Percentiles rank a stretch among this genome's conserved stretches.
Evolutionary conservation across 2,113 vertebrate genomes (phyloP).

Genomic region (Scopus umbretta): DNA sequence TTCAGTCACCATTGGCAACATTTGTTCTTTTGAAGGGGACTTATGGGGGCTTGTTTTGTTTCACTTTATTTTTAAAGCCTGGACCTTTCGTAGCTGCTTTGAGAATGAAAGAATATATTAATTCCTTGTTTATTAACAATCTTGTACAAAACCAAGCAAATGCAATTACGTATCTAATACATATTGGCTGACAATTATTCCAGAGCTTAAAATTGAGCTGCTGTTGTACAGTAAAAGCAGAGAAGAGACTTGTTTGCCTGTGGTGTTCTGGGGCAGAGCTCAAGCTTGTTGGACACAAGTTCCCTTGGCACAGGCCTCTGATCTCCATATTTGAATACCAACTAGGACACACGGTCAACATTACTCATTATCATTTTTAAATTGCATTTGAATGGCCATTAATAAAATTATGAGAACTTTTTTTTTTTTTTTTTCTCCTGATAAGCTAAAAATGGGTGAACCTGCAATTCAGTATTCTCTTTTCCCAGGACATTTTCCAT

Average conservation of each 20-base stretch:
- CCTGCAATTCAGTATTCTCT: not conserved
- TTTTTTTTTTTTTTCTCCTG: not conserved
- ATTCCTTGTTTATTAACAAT: too few species aligned
- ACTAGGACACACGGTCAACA: not conserved
- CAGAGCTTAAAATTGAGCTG: not conserved
- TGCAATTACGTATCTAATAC: not conserved
- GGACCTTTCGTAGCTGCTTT: not conserved
- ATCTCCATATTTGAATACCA: not conserved
- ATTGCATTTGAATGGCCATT: not conserved
- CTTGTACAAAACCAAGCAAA: not conserved
- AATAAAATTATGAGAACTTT: not conserved
- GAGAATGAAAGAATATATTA: not conserved
- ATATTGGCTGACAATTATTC: not conserved
- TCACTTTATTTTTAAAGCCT: not conserved
- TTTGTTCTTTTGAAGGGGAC: constrained; percentile 2
- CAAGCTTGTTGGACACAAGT: not conserved
- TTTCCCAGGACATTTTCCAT: not conserved
- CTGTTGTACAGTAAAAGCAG: not conserved
- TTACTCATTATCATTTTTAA: not conserved
- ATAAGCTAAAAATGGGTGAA: not conserved
- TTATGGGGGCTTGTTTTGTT: not conserved
- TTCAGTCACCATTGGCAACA: not conserved
- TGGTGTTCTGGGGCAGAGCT: not conserved
- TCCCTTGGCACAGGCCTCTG: not conserved
- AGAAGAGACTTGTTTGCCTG: not conserved